Conservation (phyloP, 2,888 invertebrate species). For the Platypus cylindrus region DNA sequence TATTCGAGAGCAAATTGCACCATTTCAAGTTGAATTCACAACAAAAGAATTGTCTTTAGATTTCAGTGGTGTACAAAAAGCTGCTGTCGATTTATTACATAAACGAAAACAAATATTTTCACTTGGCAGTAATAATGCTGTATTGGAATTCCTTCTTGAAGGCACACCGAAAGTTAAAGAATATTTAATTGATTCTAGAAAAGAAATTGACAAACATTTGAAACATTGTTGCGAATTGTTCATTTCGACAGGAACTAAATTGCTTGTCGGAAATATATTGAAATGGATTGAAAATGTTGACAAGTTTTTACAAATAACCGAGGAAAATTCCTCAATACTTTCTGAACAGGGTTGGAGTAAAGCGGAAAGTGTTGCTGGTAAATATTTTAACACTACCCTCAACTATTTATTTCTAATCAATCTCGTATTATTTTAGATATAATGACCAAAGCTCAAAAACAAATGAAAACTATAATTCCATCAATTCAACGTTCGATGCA, state of each 20-base stretch:
- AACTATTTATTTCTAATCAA: not conserved
- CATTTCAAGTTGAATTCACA: conserved; percentile 83
- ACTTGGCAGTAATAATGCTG: conserved; percentile 72
- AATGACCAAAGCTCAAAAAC: conserved; percentile 63
- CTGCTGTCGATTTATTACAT: conserved; percentile 62
- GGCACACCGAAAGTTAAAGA: conserved; percentile 91
- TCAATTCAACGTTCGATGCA: conserved; percentile 81
- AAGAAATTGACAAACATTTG: conserved; percentile 88
- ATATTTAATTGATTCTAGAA: conserved; percentile 84
- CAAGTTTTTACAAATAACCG: conserved; percentile 18
- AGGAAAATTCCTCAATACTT: conserved; percentile 15
- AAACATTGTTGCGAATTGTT: conserved; percentile 83
- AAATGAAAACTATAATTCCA: conserved; percentile 69
- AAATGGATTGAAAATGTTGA: conserved; percentile 39
- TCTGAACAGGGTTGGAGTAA: conserved; percentile 45
- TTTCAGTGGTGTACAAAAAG: conserved; percentile 83
- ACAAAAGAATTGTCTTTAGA: conserved; percentile 88
- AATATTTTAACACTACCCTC: too few species aligned
- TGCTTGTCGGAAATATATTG: conserved; percentile 44
- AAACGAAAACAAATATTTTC: conserved; percentile 74
- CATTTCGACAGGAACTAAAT: conserved; percentile 64
- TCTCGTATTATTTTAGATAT: conserved; percentile 26
- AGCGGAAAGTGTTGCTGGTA: conserved; percentile 53
- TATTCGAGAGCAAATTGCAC: conserved; percentile 92
- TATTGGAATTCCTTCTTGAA: conserved; percentile 83